Evolutionary conservation across 2,888 invertebrate genomes (phyloP), one percentile per base, ranked within the genome.

Genomic region (Dysmachus trigonus): DNA sequence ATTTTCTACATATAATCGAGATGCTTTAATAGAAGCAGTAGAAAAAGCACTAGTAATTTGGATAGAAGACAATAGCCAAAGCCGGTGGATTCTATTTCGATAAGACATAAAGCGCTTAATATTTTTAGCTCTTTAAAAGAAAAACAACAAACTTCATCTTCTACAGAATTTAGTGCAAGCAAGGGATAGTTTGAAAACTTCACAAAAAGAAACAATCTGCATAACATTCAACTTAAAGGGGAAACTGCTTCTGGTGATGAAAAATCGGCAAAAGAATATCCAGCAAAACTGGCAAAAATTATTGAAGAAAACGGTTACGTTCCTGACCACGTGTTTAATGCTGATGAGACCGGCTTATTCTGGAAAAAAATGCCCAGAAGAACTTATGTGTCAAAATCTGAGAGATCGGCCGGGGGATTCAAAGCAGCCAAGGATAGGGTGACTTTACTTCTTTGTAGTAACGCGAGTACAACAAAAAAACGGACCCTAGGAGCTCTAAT

Each of bases 31-130:
- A 53, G 76, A 53, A 27, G 51, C 30, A n/a, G 31, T 76, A 47
- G 76, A 85, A 71, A 85, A 85, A 76, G 74, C 85, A 15, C 53
- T 74, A 18, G 27, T 76, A 33, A 76, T 85, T 53, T 85, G 74
- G 62, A 53, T 85, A 47, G 53, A 76, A 15, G 76, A 85, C 13
- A 33, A 74, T 15, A 74, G 38, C 10, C 27, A 31, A 31, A 38
- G 5, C 31, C 31, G 31, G 31, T 31, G 5, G 31, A 31, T 31
- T 31, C 31, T 31, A 31, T 3, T 31, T 31, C 31, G 31, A 31
- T 31, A 31, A 31, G 31, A 31, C 31, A 31, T 5, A 31, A 31
- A 31, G 31, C 31, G 31, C 31, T 31, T 31, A 31, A 31, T 5
- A 31, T 31, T 31, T 31, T 31, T 31, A 31, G 3, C 31, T 31